Evolutionary conservation across 2,797 vertebrate genomes (phyloP).

Genomic region (Manis pentadactyla): DNA sequence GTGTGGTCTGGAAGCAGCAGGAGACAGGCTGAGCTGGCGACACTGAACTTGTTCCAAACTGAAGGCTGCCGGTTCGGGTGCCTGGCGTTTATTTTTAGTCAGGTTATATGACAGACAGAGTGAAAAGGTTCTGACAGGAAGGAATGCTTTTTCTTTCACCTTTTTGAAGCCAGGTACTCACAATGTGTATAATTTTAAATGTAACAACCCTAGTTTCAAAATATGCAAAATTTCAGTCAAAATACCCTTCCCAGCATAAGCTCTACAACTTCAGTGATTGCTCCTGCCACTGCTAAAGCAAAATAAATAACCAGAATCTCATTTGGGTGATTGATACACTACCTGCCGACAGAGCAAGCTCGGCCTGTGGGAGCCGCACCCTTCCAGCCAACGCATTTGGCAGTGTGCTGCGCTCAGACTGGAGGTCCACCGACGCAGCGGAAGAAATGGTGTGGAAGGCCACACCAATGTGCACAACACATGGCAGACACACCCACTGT

Average conservation of each 20-base stretch:
- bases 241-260: conserved; percentile 30
- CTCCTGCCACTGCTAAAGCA: not conserved
- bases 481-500: not conserved
- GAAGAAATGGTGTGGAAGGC: not conserved
- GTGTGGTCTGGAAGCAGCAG: not conserved
- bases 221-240: conserved; percentile 71
- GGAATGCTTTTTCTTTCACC: conserved; percentile 10
- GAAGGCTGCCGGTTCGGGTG: conserved; percentile 26
- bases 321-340: fast-evolving
- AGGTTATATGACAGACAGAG: conserved; percentile 62
- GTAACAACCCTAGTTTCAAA: conserved; percentile 73
- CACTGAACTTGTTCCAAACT: not conserved
- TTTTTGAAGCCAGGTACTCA: conserved; percentile 66
- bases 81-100: conserved; percentile 65
- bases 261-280: not conserved
- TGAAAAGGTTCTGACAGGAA: conserved; percentile 74
- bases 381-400: not conserved
- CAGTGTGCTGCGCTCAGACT: fast-evolving
- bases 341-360: not conserved
- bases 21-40: not conserved
- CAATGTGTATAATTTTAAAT: conserved; percentile 72
- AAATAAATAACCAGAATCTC: not conserved
- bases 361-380: not conserved
- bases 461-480: fast-evolving
- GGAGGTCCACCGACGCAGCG: not conserved